Evolutionary conservation across 92 coral and sea anemone species (phyloP).

Genomic region (Actinostola sp.): DNA sequence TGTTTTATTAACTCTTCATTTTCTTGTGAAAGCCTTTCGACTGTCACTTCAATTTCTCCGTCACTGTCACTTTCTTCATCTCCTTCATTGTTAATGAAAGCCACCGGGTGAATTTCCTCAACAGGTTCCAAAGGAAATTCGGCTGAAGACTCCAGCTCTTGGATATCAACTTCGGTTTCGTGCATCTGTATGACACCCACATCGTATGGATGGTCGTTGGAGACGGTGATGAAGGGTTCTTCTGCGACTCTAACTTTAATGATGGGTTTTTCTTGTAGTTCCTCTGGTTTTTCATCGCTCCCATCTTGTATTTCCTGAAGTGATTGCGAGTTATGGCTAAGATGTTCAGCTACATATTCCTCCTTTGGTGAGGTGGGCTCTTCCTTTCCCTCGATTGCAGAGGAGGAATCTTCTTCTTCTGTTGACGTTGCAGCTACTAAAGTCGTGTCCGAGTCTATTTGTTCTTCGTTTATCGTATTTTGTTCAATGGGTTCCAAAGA

Average conservation of each 20-base stretch:
- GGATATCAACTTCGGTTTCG: not conserved
- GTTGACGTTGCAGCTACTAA: not conserved
- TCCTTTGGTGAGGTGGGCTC: constrained; percentile 16
- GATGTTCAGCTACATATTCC: constrained; percentile 17
- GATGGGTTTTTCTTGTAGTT: constrained; percentile 28
- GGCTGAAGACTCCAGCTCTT: not conserved
- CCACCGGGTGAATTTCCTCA: not conserved
- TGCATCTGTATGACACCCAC: not conserved
- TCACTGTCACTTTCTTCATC: constrained; percentile 36
- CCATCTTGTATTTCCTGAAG: constrained; percentile 14
- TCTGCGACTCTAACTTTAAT: constrained; percentile 32
- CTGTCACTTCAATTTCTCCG: constrained; percentile 38
- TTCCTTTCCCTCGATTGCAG: not conserved
- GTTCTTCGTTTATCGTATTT: too few relatives aligned
- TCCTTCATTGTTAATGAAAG: not conserved
- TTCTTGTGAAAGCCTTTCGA: constrained; percentile 37
- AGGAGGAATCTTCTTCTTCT: not conserved
- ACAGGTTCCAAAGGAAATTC: constrained; percentile 2
- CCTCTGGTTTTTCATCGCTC: not conserved
- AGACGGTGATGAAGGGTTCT: constrained; percentile 9
- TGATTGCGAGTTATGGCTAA: constrained; percentile 8
- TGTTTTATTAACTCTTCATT: constrained; percentile 23
- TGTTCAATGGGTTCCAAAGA: too few relatives aligned
- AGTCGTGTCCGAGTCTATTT: too few relatives aligned
- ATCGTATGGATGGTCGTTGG: not conserved